Conservation (phyloP, 2,113 vertebrate species). For the Petroica traversi region DNA sequence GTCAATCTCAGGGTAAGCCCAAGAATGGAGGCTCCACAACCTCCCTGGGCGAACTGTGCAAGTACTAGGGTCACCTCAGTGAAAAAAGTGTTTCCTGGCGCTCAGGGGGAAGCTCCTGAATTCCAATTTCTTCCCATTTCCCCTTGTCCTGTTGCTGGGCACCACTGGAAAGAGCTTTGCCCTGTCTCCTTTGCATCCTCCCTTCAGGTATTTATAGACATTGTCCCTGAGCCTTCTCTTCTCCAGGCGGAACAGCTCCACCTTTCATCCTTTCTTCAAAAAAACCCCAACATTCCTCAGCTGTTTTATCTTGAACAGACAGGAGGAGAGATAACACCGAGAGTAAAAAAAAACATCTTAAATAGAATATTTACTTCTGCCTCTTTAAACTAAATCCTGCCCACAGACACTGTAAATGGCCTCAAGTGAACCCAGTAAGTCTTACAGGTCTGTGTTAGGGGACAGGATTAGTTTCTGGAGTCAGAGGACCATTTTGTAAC, state of each 20-base stretch:
- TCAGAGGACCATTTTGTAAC: neutral
- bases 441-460: neutral
- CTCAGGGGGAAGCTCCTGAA: neutral
- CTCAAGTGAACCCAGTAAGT: neutral
- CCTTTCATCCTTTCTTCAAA: neutral
- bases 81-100: neutral
- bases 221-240: neutral
- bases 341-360: neutral
- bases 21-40: neutral
- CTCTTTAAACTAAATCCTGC: neutral
- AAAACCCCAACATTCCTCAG: neutral
- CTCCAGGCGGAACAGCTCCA: neutral
- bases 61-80: neutral
- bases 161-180: neutral
- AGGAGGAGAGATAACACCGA: neutral
- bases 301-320: neutral
- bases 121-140: neutral
- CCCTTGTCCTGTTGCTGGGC: neutral
- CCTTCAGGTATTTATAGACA: neutral
- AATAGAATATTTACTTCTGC: neutral
- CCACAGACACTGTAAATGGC: neutral
- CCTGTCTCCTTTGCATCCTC: neutral
- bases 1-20: accelerated
- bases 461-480: neutral
- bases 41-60: neutral